phyloP scores from a whole-genome alignment of 2,797 vertebrate genomes.

The Amazona finschi region DNA sequence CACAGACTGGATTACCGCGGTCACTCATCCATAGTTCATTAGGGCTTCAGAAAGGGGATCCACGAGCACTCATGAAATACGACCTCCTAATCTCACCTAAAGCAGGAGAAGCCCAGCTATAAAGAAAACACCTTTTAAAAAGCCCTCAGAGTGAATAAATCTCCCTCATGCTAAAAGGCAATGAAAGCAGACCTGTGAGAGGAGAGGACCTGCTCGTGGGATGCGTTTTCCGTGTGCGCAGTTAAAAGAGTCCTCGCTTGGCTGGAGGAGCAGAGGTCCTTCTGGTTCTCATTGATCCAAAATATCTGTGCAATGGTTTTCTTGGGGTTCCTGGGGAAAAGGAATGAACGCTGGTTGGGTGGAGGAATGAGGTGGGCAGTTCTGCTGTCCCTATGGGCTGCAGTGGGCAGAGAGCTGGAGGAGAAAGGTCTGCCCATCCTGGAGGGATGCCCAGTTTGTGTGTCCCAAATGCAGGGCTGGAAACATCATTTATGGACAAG shows the following conservation, averaged over 20 bases:
- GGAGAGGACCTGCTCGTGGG: neutral
- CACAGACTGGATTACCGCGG: slow-evolving; percentile 63
- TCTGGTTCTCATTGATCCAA: neutral
- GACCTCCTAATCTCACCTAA: slow-evolving; percentile 64
- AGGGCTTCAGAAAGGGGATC: slow-evolving; percentile 48
- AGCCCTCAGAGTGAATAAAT: slow-evolving; percentile 57
- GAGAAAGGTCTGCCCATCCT: neutral
- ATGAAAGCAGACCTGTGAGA: neutral
- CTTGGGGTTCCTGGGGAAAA: neutral
- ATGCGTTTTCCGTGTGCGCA: neutral
- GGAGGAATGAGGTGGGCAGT: neutral
- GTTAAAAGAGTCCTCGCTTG: neutral
- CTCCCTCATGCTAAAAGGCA: slow-evolving; percentile 43
- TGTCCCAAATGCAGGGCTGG: neutral
- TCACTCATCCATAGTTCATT: slow-evolving; percentile 71
- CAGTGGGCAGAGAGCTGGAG: neutral
- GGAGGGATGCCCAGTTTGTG: neutral
- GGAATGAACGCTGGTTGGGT: neutral
- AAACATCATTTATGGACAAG: neutral
- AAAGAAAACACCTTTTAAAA: slow-evolving; percentile 62
- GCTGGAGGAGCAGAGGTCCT: neutral
- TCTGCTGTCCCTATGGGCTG: neutral
- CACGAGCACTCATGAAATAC: slow-evolving; percentile 60
- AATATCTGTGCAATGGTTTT: neutral
- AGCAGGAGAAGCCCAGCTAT: slow-evolving; percentile 54